Base-by-base conservation (phyloP, 1,140 invertebrate species). In the Apis laboriosa region DNA sequence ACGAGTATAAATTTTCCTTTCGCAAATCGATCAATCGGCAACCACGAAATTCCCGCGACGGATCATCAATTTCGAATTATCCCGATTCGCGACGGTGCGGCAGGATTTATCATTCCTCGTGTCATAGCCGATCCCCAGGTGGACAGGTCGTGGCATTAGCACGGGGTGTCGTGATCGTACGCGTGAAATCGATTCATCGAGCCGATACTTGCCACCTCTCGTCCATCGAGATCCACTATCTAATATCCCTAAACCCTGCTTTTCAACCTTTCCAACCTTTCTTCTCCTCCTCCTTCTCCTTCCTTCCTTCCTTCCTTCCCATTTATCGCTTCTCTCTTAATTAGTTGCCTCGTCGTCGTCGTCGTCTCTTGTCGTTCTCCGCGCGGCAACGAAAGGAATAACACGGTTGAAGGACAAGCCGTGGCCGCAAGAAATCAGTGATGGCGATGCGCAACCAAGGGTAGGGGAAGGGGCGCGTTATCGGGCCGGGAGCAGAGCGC, bases 271-370 rank as follows among this genome's bases (percentile, higher is more conserved):
- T 43, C 34, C 34, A 43, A 43, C 9, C 28, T 68, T 9, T 70
- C n/a, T 13, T 4, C 12, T 24, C 0, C 24, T 24, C 58, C 19
- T 19, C 55, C 21, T 19, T 12, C 11, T 68, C 49, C 66, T 11
- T 13, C 49, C 19, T 13, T 19, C 43, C 64, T n/a, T n/a, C 64
- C 28, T 28, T 2, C 34, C 34, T 34, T n/a, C 70, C 17, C n/a
- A 76, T 78, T 86, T 85, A 86, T 86, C 72, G 70, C 80, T 56
- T 79, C 63, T 43, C 77, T 60, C 76, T 86, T 83, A 87, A 87
- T 87, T 87, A 86, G 66, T 49, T 17, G 28, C 43, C 11, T 21
- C 34, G 11, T 68, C 43, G 21, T 49, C 12, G 11, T 13, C 9
- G 5, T 15, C 21, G 17, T 11, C 9, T 1, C 8, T 11, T 9